phyloP scores from a whole-genome alignment of 2,797 vertebrate species.

The Melanotaenia parkinsoni region DNA sequence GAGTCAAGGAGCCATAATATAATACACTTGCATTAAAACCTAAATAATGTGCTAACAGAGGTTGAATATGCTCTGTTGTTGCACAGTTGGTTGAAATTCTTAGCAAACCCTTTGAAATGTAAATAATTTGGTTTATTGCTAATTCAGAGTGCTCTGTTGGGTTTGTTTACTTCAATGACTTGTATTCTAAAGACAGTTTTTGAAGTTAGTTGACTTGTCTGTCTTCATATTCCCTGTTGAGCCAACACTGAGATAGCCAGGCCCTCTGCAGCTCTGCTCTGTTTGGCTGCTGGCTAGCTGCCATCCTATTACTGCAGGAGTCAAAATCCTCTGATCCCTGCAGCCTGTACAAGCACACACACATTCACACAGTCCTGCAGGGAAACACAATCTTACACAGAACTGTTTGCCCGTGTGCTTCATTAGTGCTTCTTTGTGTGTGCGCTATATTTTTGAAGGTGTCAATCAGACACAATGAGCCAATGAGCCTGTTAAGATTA shows the following conservation, averaged over 20 bases:
- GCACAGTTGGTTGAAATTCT: neutral
- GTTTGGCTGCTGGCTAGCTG: conserved; percentile 49
- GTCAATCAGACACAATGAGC: conserved; percentile 29
- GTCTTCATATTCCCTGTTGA: conserved; percentile 36
- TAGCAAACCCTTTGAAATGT: neutral
- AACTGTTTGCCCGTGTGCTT: conserved; percentile 2
- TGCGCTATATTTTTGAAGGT: neutral
- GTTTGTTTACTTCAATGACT: conserved; percentile 1
- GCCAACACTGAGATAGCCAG: conserved; percentile 26
- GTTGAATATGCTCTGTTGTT: neutral
- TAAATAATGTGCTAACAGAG: neutral
- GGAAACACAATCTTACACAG: conserved; percentile 1
- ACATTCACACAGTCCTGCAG: neutral
- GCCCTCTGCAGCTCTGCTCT: conserved; percentile 24
- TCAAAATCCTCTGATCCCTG: conserved; percentile 59
- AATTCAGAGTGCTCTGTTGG: neutral
- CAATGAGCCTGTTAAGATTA: conserved; percentile 37
- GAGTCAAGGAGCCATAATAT: neutral
- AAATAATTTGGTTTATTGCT: neutral
- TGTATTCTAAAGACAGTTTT: conserved; percentile 12
- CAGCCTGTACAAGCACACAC: conserved; percentile 13
- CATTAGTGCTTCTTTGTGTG: conserved; percentile 12
- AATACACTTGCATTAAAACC: neutral
- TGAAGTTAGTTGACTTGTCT: conserved; percentile 33
- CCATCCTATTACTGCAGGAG: conserved; percentile 64